Base-by-base conservation (phyloP, 1,140 invertebrate species). In the Leptinotarsa lineolata region DNA sequence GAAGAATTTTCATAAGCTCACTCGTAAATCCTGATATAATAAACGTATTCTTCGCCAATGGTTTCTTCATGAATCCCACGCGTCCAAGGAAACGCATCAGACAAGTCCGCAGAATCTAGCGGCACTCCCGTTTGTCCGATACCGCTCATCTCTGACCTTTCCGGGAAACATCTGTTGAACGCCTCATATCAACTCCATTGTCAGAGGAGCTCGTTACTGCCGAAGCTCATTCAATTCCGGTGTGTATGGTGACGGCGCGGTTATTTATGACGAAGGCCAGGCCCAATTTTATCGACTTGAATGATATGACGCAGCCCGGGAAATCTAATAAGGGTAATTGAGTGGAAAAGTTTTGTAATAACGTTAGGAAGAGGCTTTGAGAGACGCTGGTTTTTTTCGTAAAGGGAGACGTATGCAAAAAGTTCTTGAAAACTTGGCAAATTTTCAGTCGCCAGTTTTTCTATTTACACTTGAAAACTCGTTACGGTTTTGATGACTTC, bases 341-440 rank as follows among this genome's bases (percentile, higher is more conserved):
- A 54, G 48, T 54, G 48, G 48, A 54, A 54, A 54, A 54, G 48
- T 54, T 54, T 54, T 54, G 48, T 54, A 54, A 54, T 54, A 54
- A 54, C n/a, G 48, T 54, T 54, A 15, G 48, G 48, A 54, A 4
- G 48, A 54, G n/a, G 48, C 48, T 54, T 54, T 18, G 48, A 54
- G 48, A 16, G 48, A 39, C 30, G 30, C 30, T 39, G 48, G 48
- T 54, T 54, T 54, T 54, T 54, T 54, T 13, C 12, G 12, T 13
- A 18, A 54, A 54, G 6, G 48, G 48, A 0, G 48, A 54, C n/a
- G 48, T 54, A 54, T 54, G n/a, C 15, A 18, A 54, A 54, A 54
- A 54, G 48, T 54, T 54, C 2, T 54, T 54, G 16, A 54, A 54
- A 54, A 18, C n/a, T 54, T 54, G 13, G 16, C 48, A 54, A 54